Percentiles rank a stretch among this genome's conserved stretches.
phyloP scores from a whole-genome alignment of 2,888 invertebrate genomes.

The Aspidiotus rigidus region DNA sequence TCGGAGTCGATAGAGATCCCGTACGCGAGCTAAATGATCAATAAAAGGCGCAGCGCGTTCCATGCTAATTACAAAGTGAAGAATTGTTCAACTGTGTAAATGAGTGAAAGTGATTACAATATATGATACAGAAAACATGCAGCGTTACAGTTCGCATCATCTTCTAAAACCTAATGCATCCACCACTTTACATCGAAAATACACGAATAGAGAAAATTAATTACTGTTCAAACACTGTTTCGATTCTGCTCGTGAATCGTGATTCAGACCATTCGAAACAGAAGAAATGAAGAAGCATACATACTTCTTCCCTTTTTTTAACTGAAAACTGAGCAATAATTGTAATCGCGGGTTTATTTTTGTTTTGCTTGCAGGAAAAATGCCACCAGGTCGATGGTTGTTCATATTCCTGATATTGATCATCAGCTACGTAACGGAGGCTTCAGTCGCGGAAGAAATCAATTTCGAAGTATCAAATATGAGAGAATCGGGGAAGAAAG shows the following conservation, averaged over 20 bases:
- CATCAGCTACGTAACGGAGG: background rate
- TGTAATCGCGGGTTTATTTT: slow-evolving; percentile 1
- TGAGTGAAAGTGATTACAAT: slow-evolving; percentile 23
- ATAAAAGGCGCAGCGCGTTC: background rate
- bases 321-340: no score
- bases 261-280: no score
- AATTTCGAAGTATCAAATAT: slow-evolving; percentile 8
- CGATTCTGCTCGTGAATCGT: no score
- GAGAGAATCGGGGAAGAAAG: slow-evolving; percentile 11
- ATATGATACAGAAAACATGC: background rate
- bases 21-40: no score
- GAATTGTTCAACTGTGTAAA: slow-evolving; percentile 23
- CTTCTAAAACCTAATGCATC: slow-evolving; percentile 8
- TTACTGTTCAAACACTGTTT: no score
- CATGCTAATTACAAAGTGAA: slow-evolving; percentile 19
- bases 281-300: no score
- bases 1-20: no score
- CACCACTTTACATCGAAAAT: background rate
- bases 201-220: no score
- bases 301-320: no score
- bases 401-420: slow-evolving; percentile 5
- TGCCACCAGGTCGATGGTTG: slow-evolving; percentile 3
- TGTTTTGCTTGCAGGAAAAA: background rate
- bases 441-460: slow-evolving; percentile 16
- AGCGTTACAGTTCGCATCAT: slow-evolving; percentile 14